phyloP scores from a whole-genome alignment of 2,113 vertebrate genomes.

The Baryphthengus martii region DNA sequence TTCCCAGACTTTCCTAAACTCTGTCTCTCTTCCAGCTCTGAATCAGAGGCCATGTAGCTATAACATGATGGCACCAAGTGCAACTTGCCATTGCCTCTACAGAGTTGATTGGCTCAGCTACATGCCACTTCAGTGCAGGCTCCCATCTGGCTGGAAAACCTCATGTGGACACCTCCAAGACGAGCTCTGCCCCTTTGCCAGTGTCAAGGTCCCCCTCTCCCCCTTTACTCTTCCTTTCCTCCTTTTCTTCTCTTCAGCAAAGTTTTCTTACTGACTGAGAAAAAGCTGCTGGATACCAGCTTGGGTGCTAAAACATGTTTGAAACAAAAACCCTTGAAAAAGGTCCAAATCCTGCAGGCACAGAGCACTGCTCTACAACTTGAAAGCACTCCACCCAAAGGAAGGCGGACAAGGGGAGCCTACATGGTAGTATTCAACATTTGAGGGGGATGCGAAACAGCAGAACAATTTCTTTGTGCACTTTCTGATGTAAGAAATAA shows the following conservation, averaged over 20 bases:
- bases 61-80: background rate
- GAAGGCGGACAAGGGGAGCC: background rate
- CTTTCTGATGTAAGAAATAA: background rate
- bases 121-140: background rate
- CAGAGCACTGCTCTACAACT: fast-evolving
- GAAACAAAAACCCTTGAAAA: background rate
- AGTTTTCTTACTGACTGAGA: background rate
- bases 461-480: background rate
- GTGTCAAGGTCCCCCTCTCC: background rate
- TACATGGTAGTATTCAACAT: background rate
- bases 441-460: background rate
- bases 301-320: background rate
- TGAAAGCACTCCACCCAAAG: background rate
- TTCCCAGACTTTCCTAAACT: background rate
- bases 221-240: background rate
- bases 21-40: background rate
- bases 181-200: background rate
- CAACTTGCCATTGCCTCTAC: background rate
- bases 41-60: background rate
- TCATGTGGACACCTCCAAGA: background rate
- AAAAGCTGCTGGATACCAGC: background rate
- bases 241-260: background rate
- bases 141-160: background rate
- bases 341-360: background rate
- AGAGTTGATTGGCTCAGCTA: background rate